A percentile compares a stretch with the other conserved stretches of the same genome.
Evolutionary conservation across 2,888 invertebrate genomes (phyloP).

Genomic region (Cephus spinipes): DNA sequence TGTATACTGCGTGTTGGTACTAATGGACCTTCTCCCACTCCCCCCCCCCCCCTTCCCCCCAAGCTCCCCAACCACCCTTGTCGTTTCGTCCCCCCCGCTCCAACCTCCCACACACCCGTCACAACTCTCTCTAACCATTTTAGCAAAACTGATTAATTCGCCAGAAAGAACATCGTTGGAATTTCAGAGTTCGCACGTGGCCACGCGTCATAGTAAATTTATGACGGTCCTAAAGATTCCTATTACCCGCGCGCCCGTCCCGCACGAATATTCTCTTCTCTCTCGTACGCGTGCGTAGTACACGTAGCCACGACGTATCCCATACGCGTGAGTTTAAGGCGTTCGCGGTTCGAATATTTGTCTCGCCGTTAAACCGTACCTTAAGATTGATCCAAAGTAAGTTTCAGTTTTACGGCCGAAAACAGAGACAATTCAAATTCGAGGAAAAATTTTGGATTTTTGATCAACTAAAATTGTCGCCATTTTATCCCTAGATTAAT

Average conservation of each 20-base stretch:
- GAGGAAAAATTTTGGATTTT: neutral
- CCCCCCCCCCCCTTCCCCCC: neutral
- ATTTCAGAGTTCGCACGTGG: neutral
- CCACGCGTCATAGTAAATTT: neutral
- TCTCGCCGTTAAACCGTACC: too few species aligned
- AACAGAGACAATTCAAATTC: neutral
- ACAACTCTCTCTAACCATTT: neutral
- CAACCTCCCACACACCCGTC: neutral
- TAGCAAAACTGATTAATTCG: neutral
- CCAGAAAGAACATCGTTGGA: neutral
- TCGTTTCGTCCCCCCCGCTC: too few species aligned
- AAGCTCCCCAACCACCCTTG: too few species aligned
- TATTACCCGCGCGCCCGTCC: neutral
- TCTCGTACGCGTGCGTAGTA: neutral
- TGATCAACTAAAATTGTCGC: neutral
- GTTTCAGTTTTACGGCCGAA: too few species aligned
- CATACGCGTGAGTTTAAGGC: neutral
- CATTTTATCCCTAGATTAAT: neutral
- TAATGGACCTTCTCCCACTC: neutral
- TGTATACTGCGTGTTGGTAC: neutral
- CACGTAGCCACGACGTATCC: neutral
- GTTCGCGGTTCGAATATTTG: too few species aligned
- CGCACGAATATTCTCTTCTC: neutral
- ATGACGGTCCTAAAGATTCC: neutral
- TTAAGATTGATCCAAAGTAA: too few species aligned